Evolutionary conservation across 2,888 invertebrate genomes (phyloP), one percentile per base, ranked within the genome.

Genomic region (Chironomus riparius): DNA sequence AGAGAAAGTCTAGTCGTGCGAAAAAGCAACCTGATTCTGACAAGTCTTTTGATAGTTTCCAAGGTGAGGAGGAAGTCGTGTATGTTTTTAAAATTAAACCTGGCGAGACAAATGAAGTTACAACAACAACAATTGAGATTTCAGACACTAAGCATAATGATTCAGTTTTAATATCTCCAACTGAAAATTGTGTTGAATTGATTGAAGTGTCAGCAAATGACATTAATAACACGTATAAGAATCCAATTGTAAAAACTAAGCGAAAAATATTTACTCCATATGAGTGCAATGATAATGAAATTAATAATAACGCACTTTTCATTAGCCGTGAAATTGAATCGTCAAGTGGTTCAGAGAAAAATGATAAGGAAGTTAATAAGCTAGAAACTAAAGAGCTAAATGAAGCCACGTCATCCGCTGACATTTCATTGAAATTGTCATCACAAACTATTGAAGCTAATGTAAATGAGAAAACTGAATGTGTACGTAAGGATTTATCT

Each of bases 211-310:
- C 79, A 2, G 38, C 78, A 3, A 79, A 79, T 61, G 78, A 78
- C 28, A 38, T 78, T 7, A 77, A 78, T 28, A 79, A 78, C 65
- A 72, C 77, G 68, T 76, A 73, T 5, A n/a, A 87, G 68, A 92
- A 91, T 81, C 87, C 93, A 0, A 91, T 93, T 78, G 91, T 93
- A 0, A 92, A 91, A 82, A 93, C 93, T 0, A 92, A 91, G 62
- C 87, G 92, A 76, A 92, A 92, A 84, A 88, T 93, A 79, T 93
- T 93, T 78, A 91, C 92, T 0, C 91, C 92, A 0, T 87, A 91
- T 4, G 87, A 88, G 2, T 80, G 18, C 5, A 15, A 69, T 18
- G 68, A 50, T 68, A 24, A 61, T 38, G n/a, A 47, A 7, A 24
- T 15, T 5, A 69, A 65, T 2, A 62, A 47, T 28, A 47, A 71